These are phyloP conservation scores for Thecophora atra DNA, from an alignment of 2,888 invertebrate genomes.

Conservation along the genomic window DNA sequence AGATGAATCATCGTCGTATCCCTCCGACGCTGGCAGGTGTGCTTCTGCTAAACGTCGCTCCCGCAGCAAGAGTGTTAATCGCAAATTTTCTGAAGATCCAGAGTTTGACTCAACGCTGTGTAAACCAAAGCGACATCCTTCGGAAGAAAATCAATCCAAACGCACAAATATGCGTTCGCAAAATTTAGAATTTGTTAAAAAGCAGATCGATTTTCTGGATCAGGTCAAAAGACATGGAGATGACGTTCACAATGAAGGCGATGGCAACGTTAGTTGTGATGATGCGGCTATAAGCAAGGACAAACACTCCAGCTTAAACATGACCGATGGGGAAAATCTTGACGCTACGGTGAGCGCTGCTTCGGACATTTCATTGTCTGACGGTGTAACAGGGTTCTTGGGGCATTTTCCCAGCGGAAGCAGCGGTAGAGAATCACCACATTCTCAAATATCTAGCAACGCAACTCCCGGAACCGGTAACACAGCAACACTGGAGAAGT, in stretches of 20 bases:
- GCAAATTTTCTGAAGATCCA: constrained; percentile 36
- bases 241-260: constrained; percentile 37
- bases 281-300: constrained; percentile 30
- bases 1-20: constrained; percentile 43
- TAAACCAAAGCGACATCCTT: constrained; percentile 49
- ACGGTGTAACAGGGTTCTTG: background rate
- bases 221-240: constrained; percentile 62
- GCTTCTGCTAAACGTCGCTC: constrained; percentile 47
- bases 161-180: constrained; percentile 72
- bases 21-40: constrained; percentile 9
- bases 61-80: constrained; percentile 58
- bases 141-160: constrained; percentile 51
- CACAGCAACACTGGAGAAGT: constrained; percentile 33
- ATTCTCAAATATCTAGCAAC: background rate
- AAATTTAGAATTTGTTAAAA: constrained; percentile 73
- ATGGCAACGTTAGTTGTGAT: constrained; percentile 36
- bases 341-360: background rate
- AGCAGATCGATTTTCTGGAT: constrained; percentile 71
- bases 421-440: constrained; percentile 1
- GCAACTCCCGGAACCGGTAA: background rate
- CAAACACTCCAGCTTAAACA: constrained; percentile 42
- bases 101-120: background rate
- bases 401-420: constrained; percentile 14
- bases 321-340: constrained; percentile 12
- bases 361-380: constrained; percentile 20